A percentile compares a stretch with the other conserved stretches of the same genome.
These are phyloP conservation scores for Halocaridina rubra DNA, from an alignment of 2,888 invertebrate species.

Conservation along the genomic window DNA sequence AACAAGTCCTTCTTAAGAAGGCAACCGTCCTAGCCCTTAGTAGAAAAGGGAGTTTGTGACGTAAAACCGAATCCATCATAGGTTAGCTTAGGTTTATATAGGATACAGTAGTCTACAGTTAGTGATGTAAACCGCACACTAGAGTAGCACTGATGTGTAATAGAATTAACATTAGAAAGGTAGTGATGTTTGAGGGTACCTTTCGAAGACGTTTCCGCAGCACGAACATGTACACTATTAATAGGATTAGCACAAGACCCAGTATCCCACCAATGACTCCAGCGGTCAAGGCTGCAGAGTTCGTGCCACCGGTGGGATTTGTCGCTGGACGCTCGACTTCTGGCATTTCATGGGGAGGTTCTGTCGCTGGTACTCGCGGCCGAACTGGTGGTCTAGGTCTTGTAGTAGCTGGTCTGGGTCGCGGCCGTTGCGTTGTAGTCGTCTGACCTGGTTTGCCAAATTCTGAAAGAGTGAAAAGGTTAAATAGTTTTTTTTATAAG, in stretches of 20 bases:
- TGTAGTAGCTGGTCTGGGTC: neutral
- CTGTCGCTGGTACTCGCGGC: neutral
- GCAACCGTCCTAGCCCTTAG: too few species aligned
- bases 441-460: neutral
- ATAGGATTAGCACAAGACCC: neutral
- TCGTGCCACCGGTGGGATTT: neutral
- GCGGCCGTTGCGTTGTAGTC: neutral
- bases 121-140: too few species aligned
- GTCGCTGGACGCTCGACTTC: neutral
- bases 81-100: neutral
- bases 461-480: neutral
- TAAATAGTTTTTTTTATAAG: too few species aligned
- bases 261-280: neutral
- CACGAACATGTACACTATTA: neutral
- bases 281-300: neutral
- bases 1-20: too few species aligned
- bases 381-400: neutral
- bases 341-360: neutral
- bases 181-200: neutral
- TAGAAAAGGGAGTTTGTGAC: too few species aligned
- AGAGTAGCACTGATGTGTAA: too few species aligned
- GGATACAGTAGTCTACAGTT: constrained; percentile 19
- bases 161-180: too few species aligned
- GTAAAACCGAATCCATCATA: neutral
- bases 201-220: neutral